Evolutionary conservation across 2,113 vertebrate genomes (phyloP).

Genomic region (Proteles cristata): DNA sequence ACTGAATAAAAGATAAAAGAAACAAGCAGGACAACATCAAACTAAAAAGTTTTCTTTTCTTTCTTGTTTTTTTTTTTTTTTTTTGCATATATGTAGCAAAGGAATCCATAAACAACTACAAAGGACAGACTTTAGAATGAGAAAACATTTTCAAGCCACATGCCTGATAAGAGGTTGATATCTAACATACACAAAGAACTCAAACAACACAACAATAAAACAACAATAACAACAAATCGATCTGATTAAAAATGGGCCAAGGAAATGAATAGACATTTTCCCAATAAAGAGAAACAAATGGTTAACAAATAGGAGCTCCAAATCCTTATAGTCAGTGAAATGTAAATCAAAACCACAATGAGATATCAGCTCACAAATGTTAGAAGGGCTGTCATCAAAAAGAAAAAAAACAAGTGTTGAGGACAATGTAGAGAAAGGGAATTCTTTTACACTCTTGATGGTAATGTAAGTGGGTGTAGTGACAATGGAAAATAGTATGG

Average conservation of each 20-base stretch:
- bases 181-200: not conserved
- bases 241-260: not conserved
- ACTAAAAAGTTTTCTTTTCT: not conserved
- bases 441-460: not conserved
- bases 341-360: not conserved
- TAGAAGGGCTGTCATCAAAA: not conserved
- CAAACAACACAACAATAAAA: not conserved
- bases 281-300: not conserved
- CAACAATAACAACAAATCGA: not conserved
- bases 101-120: not conserved
- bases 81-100: not conserved
- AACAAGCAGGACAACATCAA: not conserved
- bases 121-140: not conserved
- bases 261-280: not conserved
- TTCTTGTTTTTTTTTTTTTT: too few species aligned
- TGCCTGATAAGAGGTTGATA: not conserved
- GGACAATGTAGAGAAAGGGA: not conserved
- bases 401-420: not conserved
- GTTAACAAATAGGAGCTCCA: not conserved
- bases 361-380: not conserved
- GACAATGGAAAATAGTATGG: not conserved
- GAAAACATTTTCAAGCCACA: not conserved
- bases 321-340: not conserved
- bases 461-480: not conserved
- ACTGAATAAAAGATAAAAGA: not conserved